Evolutionary conservation across 2,888 invertebrate species (phyloP).

Genomic region (Diaphora mendica): DNA sequence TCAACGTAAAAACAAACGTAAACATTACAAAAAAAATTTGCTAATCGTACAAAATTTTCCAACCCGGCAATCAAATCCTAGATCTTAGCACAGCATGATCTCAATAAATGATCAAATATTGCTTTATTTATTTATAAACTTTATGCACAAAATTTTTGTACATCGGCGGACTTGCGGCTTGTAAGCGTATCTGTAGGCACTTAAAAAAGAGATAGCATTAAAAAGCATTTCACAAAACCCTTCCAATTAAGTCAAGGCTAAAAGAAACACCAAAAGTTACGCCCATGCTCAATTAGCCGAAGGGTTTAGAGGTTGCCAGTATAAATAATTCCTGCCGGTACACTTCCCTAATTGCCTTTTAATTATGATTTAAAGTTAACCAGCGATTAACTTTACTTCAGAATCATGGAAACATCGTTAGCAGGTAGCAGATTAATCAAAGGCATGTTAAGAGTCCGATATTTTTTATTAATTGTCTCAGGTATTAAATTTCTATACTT

Average conservation of each 20-base stretch:
- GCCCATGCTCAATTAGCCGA: conserved; percentile 48
- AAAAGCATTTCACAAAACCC: conserved; percentile 1
- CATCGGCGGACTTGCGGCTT: too few relatives aligned
- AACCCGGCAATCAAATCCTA: too few relatives aligned
- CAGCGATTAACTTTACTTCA: conserved; percentile 47
- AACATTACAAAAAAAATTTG: too few relatives aligned
- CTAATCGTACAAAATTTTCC: too few relatives aligned
- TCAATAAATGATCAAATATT: too few relatives aligned
- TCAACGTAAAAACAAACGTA: too few relatives aligned
- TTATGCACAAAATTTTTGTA: too few relatives aligned
- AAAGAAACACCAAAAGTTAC: conserved; percentile 16
- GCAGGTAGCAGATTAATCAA: conserved; percentile 56
- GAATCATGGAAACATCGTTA: conserved; percentile 51
- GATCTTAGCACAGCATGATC: too few relatives aligned
- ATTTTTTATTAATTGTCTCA: conserved; percentile 51
- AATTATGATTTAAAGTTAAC: conserved; percentile 60
- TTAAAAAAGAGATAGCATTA: background rate
- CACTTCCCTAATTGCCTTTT: conserved; percentile 59
- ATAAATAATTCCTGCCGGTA: conserved; percentile 50
- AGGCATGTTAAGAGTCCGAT: conserved; percentile 38
- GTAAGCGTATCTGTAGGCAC: background rate
- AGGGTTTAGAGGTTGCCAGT: conserved; percentile 46
- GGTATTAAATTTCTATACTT: conserved; percentile 39
- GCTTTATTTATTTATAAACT: too few relatives aligned
- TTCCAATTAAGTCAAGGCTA: background rate